phyloP scores from a whole-genome alignment of 2,797 vertebrate genomes.

The Mus caroli region DNA sequence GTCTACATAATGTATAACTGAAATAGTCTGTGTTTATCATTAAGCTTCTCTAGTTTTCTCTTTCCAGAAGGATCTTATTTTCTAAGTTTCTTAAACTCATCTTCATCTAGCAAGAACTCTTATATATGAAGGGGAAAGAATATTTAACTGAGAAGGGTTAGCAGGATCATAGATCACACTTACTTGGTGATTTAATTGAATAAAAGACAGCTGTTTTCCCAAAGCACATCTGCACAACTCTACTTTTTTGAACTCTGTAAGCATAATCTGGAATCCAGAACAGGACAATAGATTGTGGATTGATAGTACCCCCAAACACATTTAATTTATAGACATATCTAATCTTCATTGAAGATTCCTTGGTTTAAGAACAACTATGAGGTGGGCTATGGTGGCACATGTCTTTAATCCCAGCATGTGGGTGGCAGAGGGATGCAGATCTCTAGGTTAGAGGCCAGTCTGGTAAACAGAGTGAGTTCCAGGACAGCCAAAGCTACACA shows the following conservation, averaged over 20 bases:
- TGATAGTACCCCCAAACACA: accelerated
- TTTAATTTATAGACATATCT: not conserved
- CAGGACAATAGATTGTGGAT: not conserved
- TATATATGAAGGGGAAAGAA: not conserved
- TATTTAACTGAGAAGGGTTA: not conserved
- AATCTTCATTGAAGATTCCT: not conserved
- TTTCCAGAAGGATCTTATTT: not conserved
- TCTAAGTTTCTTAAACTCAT: not conserved
- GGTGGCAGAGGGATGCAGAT: not conserved
- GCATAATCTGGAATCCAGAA: not conserved
- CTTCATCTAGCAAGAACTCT: not conserved
- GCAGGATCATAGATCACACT: not conserved
- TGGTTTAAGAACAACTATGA: not conserved
- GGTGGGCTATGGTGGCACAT: not conserved
- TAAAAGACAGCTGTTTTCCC: not conserved
- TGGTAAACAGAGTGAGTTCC: not conserved
- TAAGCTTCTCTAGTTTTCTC: not conserved
- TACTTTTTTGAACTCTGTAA: not conserved
- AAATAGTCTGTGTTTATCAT: not conserved
- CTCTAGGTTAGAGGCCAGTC: not conserved
- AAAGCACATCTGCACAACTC: not conserved
- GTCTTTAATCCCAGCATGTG: not conserved
- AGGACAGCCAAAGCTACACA: not conserved
- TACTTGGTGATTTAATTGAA: not conserved
- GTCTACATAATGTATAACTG: not conserved